phyloP scores from a whole-genome alignment of 2,797 vertebrate genomes.

The Nasua narica region DNA sequence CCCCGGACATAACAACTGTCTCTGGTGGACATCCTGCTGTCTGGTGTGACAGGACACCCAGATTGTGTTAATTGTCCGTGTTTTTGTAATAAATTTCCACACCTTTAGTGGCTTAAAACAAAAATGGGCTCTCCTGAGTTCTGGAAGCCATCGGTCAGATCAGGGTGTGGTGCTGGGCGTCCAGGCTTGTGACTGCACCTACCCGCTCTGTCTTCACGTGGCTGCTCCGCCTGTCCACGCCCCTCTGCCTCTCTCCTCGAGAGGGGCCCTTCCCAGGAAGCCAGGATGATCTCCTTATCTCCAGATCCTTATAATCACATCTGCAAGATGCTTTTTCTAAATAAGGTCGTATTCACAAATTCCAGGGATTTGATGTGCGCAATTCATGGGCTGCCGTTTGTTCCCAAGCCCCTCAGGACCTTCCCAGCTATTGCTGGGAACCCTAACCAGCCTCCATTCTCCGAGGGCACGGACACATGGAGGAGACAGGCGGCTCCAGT shows the following conservation, averaged over 20 bases:
- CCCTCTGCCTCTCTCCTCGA: neutral
- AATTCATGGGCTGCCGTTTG: neutral
- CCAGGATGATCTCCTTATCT: neutral
- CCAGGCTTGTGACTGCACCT: accelerated
- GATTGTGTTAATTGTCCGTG: neutral
- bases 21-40: neutral
- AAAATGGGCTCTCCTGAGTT: neutral
- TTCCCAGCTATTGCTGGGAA: too few relatives aligned
- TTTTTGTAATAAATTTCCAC: neutral
- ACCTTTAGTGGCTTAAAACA: neutral
- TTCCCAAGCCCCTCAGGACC: neutral
- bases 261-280: neutral
- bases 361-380: too few relatives aligned
- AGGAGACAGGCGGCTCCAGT: neutral
- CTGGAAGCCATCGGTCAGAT: neutral
- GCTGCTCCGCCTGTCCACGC: neutral
- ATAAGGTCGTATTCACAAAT: neutral
- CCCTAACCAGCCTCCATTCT: too few relatives aligned
- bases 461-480: neutral
- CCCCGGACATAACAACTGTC: neutral
- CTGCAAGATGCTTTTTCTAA: neutral
- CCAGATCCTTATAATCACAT: too few relatives aligned
- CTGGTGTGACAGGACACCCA: neutral
- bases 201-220: neutral
- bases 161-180: neutral